A percentile compares a stretch with the other conserved stretches of the same genome.
Conservation (phyloP, 2,888 invertebrate species). For the Zaprionus bogoriensis region DNA sequence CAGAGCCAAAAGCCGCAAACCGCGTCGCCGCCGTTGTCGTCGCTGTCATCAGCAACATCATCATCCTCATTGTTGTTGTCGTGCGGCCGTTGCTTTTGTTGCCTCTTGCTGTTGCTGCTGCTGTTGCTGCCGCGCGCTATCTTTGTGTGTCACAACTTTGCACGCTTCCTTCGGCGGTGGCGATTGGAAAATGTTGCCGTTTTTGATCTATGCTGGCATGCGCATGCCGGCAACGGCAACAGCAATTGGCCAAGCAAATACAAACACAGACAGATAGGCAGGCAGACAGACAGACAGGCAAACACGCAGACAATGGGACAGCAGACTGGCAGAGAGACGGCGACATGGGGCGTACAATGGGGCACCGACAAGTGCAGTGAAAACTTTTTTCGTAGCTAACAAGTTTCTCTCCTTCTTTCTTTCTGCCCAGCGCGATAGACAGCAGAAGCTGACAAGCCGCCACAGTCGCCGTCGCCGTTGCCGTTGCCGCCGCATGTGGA, state of each 20-base stretch:
- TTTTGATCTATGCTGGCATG: slow-evolving; percentile 74
- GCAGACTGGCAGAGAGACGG: slow-evolving; percentile 15
- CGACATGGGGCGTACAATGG: slow-evolving; percentile 40
- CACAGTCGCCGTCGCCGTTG: neutral
- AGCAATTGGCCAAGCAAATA: slow-evolving; percentile 63
- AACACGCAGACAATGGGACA: slow-evolving; percentile 9
- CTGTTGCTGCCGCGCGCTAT: slow-evolving; percentile 52
- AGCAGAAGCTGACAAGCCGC: slow-evolving; percentile 20
- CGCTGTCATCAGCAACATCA: slow-evolving; percentile 30
- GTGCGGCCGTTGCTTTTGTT: slow-evolving; percentile 15
- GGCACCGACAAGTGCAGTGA: slow-evolving; percentile 69
- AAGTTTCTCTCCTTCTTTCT: slow-evolving; percentile 45
- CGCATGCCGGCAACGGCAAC: slow-evolving; percentile 63
- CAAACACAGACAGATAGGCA: slow-evolving; percentile 40
- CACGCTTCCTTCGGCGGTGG: slow-evolving; percentile 65
- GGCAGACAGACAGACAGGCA: slow-evolving; percentile 3
- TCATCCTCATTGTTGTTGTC: slow-evolving; percentile 19
- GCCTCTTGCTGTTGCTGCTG: slow-evolving; percentile 20
- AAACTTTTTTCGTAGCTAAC: slow-evolving; percentile 60
- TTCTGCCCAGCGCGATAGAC: neutral
- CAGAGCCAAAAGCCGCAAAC: slow-evolving; percentile 11
- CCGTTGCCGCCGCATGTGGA: slow-evolving; percentile 14
- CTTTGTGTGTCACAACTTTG: slow-evolving; percentile 76
- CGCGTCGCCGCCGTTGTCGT: slow-evolving; percentile 8
- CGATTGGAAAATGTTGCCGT: slow-evolving; percentile 67